Percentiles rank a stretch among this genome's conserved stretches.
Conservation (phyloP, 2,113 vertebrate genomes). For the Paradoxurus hermaphroditus region DNA sequence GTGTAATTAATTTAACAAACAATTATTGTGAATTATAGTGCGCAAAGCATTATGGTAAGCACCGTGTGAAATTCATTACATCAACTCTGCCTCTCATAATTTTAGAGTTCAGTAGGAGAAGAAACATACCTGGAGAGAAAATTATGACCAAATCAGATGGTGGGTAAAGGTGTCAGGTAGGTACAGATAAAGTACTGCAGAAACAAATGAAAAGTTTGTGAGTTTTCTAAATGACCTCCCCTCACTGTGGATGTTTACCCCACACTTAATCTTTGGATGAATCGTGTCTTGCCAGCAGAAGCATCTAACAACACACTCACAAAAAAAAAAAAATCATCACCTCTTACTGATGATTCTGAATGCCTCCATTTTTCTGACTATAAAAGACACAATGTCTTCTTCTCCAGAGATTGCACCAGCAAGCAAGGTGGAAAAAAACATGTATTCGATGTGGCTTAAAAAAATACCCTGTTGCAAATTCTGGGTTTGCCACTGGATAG, state of each 20-base stretch:
- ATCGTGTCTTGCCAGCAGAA: not conserved
- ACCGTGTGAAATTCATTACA: not conserved
- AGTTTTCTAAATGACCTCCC: not conserved
- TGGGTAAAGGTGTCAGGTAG: not conserved
- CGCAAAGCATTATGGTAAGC: not conserved
- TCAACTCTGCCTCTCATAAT: not conserved
- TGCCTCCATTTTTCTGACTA: not conserved
- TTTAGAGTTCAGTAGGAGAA: not conserved
- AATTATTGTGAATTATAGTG: not conserved
- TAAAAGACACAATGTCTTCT: not conserved
- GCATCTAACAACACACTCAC: not conserved
- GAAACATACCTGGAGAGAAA: not conserved
- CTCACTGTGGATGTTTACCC: not conserved
- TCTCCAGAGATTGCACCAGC: not conserved
- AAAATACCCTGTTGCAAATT: not conserved
- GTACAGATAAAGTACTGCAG: not conserved
- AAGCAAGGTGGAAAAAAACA: not conserved
- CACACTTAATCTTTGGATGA: not conserved
- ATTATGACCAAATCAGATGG: not conserved
- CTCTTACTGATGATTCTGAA: not conserved
- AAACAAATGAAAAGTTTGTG: not conserved
- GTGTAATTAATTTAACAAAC: constrained; percentile 6
- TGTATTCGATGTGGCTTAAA: not conserved
- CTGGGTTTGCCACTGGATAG: not conserved
- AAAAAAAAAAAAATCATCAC: not conserved